Conservation (phyloP, 2,113 vertebrate species). For the Gallinago paraguaiae region DNA sequence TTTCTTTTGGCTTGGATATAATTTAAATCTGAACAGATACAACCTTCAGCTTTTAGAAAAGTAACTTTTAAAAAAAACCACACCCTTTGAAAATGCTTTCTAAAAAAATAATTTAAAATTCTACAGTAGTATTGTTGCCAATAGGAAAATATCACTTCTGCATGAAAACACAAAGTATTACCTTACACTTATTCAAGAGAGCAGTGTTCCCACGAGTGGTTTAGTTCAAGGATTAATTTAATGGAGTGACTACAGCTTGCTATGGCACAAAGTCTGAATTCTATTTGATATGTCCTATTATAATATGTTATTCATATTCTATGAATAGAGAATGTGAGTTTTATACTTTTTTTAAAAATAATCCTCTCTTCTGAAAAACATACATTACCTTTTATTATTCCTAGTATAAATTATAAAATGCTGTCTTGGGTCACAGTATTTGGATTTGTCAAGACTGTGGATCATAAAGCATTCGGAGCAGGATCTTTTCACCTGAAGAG, state of each 20-base stretch:
- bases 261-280: background rate
- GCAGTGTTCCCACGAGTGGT: background rate
- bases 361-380: background rate
- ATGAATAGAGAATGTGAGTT: background rate
- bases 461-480: background rate
- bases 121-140: background rate
- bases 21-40: background rate
- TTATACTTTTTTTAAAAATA: background rate
- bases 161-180: background rate
- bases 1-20: background rate
- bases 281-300: background rate
- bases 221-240: background rate
- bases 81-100: background rate
- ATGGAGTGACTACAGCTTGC: background rate
- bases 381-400: background rate
- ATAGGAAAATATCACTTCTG: background rate
- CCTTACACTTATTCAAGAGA: background rate
- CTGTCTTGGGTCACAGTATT: background rate
- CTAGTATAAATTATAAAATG: background rate
- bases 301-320: too few species aligned
- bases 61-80: background rate
- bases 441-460: background rate
- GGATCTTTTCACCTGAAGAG: background rate
- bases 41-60: background rate
- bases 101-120: background rate